These are phyloP conservation scores for Thunnus albacares DNA, from an alignment of 2,797 vertebrate species.

Conservation along the genomic window DNA sequence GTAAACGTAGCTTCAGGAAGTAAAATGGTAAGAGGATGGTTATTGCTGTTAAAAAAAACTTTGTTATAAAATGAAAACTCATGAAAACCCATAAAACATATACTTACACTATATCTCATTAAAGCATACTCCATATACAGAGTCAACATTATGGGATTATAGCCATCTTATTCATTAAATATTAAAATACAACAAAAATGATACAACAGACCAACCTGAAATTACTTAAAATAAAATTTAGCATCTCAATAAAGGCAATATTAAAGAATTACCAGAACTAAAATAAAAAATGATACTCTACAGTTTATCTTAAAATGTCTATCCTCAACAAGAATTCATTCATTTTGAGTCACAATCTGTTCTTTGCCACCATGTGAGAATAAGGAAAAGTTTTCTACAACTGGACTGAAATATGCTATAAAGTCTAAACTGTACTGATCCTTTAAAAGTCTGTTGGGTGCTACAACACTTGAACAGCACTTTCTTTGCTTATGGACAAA, in stretches of 20 bases:
- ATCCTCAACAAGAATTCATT: background rate
- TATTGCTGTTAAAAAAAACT: background rate
- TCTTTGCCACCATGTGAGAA: background rate
- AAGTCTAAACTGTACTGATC: slow-evolving; percentile 56
- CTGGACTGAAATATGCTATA: slow-evolving; percentile 19
- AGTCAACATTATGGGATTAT: background rate
- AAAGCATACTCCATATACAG: background rate
- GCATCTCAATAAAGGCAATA: background rate
- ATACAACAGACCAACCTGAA: background rate
- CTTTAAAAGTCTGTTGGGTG: slow-evolving; percentile 44
- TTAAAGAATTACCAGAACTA: background rate
- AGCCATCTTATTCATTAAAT: background rate
- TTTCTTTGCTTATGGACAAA: slow-evolving; percentile 25
- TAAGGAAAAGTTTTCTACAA: background rate
- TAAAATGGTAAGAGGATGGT: background rate
- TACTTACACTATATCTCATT: background rate
- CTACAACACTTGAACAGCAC: slow-evolving; percentile 44
- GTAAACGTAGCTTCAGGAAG: background rate
- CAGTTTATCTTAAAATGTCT: background rate
- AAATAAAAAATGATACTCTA: slow-evolving; percentile 7
- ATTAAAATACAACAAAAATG: background rate
- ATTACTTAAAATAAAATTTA: background rate
- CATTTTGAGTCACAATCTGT: background rate
- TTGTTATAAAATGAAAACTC: background rate
- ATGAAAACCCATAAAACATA: background rate